Evolutionary conservation across 2,113 vertebrate species (phyloP), one percentile per base, ranked within the genome.

Genomic region (Centrocercus urophasianus): DNA sequence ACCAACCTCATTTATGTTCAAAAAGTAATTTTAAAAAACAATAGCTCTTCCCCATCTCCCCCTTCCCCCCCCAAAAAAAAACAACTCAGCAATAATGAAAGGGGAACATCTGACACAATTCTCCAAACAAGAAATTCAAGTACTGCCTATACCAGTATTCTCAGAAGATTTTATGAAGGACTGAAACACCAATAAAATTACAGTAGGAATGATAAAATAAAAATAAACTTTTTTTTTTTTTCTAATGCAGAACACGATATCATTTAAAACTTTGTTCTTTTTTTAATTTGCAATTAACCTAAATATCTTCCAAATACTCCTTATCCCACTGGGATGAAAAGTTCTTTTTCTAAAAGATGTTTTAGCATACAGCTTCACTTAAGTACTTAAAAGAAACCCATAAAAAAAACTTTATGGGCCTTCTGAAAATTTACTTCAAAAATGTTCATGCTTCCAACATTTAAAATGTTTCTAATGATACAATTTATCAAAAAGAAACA

Each of bases 241-340:
- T 50, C 13, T 10, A 90, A 94, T 96, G 93, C 83, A 92, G 88
- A 96, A 63, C 84, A 88, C 61, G 45, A 86, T 50, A 93, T 47
- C 89, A 94, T 65, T 95, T 95, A 90, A 95, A 96, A 87, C 89
- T 92, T 67, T 52, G 89, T 95, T 95, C 88, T 93, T 96, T 93
- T 96, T 95, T 96, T 95, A 96, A 93, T 90, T 90, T 90, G 92
- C 94, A 96, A 96, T 96, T 96, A 96, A 92, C 94, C 96, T 93
- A 96, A 93, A 93, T 95, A 93, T 48, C 93, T 96, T 92, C 69
- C 86, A 95, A 95, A 92, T 73, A 94, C 59, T 89, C n/a, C 45
- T 78, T 89, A 79, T 28, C 36, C 91, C 78, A 78, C 36, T 87
- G 95, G 96, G 91, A 95, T 11, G 10, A 84, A 89, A 92, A 94